These are phyloP conservation scores for Diuraphis noxia DNA, from an alignment of 1,140 invertebrate genomes.

Conservation along the genomic window DNA sequence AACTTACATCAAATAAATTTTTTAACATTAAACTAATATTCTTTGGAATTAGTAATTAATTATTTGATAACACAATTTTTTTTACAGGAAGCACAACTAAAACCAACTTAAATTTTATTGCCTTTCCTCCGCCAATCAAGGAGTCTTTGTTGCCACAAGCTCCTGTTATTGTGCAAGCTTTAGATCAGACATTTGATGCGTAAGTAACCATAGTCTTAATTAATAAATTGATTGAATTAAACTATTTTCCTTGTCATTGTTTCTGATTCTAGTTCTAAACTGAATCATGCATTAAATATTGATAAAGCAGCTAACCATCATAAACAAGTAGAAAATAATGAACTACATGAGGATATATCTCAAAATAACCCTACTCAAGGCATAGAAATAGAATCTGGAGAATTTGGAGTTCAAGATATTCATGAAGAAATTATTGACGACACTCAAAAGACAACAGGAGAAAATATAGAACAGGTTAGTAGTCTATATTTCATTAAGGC, in stretches of 20 bases:
- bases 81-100: slow-evolving; percentile 40
- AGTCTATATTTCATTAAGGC: no score
- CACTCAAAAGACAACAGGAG: slow-evolving; percentile 1
- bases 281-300: slow-evolving; percentile 46
- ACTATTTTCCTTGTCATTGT: not conserved
- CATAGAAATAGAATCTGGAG: slow-evolving; percentile 45
- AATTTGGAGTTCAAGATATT: slow-evolving; percentile 48
- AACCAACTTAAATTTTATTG: slow-evolving; percentile 47
- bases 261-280: slow-evolving; percentile 30
- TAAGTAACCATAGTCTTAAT: not conserved
- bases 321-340: slow-evolving; percentile 26
- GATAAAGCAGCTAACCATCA: slow-evolving; percentile 39
- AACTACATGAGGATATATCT: slow-evolving; percentile 45
- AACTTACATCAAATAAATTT: not conserved
- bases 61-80: not conserved
- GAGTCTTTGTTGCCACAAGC: slow-evolving; percentile 48
- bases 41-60: not conserved
- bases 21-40: not conserved
- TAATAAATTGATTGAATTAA: not conserved
- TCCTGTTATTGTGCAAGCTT: slow-evolving; percentile 42
- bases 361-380: slow-evolving; percentile 50
- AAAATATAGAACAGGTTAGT: slow-evolving; percentile 33
- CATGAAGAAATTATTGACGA: slow-evolving; percentile 51
- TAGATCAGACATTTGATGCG: slow-evolving; percentile 46
- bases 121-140: slow-evolving; percentile 47